Evolutionary conservation across 2,888 invertebrate species (phyloP).

Genomic region (Amphiduros pacificus): DNA sequence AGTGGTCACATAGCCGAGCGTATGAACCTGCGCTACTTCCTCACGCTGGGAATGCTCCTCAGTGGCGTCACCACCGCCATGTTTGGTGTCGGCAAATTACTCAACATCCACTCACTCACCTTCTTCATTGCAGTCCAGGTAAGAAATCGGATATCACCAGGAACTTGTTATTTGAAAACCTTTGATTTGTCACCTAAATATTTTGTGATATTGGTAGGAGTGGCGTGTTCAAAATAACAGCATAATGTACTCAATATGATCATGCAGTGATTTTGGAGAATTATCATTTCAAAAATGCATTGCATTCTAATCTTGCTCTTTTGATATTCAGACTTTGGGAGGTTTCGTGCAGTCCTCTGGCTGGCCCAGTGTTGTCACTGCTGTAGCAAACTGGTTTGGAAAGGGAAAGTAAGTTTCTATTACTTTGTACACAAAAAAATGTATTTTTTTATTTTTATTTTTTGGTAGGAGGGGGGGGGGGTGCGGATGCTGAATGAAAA

Average conservation of each 20-base stretch:
- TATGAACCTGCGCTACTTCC: conserved; percentile 85
- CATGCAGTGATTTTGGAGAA: too few species aligned
- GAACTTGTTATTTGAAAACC: too few species aligned
- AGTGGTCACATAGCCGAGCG: conserved; percentile 90
- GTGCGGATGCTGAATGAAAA: too few species aligned
- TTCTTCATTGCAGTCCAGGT: conserved; percentile 86
- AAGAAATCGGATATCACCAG: too few species aligned
- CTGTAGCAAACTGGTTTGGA: conserved; percentile 96
- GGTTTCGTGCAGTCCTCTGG: conserved; percentile 91
- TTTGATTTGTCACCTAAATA: too few species aligned
- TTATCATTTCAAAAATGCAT: too few species aligned
- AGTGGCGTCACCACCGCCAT: conserved; percentile 84
- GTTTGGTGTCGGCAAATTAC: conserved; percentile 83
- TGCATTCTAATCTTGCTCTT: too few species aligned
- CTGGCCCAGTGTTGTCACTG: conserved; percentile 93
- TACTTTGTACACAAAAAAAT: not conserved
- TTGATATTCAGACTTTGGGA: conserved; percentile 65
- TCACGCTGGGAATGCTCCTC: conserved; percentile 86
- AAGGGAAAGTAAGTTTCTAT: conserved; percentile 68
- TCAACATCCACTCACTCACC: conserved; percentile 76
- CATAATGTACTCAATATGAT: too few species aligned
- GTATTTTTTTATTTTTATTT: too few species aligned
- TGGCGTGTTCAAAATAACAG: too few species aligned
- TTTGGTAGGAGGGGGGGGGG: too few species aligned
- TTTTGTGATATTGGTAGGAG: too few species aligned